Percentiles rank a stretch among this genome's conserved stretches.
Evolutionary conservation across 2,888 invertebrate genomes (phyloP).

Genomic region (Eupelmus urozonus): DNA sequence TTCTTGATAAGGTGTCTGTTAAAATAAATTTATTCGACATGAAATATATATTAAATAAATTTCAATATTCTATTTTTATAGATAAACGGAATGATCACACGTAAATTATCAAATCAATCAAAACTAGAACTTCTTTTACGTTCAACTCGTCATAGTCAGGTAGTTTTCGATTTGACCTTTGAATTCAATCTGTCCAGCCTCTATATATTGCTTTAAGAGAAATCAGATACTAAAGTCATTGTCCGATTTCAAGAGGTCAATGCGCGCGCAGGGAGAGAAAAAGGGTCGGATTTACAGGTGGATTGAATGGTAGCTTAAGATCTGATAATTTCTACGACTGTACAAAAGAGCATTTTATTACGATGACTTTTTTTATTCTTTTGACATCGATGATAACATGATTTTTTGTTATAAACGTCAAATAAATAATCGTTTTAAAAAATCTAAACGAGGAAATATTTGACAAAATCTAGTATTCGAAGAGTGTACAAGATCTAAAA

Average conservation of each 20-base stretch:
- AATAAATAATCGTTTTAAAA: too few species aligned
- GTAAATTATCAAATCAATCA: constrained; percentile 27
- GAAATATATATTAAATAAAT: neutral
- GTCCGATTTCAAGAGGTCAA: constrained; percentile 53
- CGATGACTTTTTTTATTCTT: too few species aligned
- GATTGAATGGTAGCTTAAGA: constrained; percentile 40
- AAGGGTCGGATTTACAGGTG: constrained; percentile 45
- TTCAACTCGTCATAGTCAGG: constrained; percentile 1
- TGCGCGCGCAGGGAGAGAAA: constrained; percentile 9
- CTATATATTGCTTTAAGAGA: constrained; percentile 42
- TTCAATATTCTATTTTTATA: neutral
- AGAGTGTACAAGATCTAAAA: too few species aligned
- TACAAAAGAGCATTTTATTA: constrained; percentile 4
- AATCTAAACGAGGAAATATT: too few species aligned
- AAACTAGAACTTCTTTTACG: constrained; percentile 9
- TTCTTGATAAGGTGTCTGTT: too few species aligned
- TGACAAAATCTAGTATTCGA: constrained; percentile 16
- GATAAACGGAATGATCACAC: neutral
- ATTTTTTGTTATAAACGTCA: too few species aligned
- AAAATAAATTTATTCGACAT: too few species aligned
- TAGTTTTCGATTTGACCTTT: constrained; percentile 30
- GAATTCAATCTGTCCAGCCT: constrained; percentile 46
- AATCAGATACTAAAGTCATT: constrained; percentile 52
- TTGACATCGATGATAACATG: too few species aligned
- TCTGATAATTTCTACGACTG: too few species aligned